These are phyloP conservation scores for Chloroceryle inda DNA, from an alignment of 2,797 vertebrate species.

Conservation along the genomic window DNA sequence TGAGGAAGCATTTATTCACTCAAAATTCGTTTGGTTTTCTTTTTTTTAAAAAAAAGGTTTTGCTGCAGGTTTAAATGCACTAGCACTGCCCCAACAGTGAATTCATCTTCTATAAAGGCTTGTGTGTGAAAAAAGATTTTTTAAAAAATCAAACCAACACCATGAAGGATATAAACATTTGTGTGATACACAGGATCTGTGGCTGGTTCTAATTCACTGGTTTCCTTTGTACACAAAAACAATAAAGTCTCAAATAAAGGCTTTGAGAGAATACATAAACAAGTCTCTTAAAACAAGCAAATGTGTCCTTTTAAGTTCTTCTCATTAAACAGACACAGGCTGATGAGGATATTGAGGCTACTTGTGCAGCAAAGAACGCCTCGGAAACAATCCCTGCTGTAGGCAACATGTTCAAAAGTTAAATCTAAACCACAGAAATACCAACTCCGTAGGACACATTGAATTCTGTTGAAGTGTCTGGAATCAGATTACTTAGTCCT, in stretches of 20 bases:
- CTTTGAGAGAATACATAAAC: neutral
- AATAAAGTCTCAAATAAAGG: conserved; percentile 4
- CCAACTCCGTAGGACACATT: conserved; percentile 19
- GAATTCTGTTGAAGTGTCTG: conserved; percentile 28
- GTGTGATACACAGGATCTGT: neutral
- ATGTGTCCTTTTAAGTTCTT: conserved; percentile 28
- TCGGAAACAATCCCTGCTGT: conserved; percentile 19
- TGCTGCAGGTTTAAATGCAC: neutral
- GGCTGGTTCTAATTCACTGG: neutral
- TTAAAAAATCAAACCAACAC: neutral
- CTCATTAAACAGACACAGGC: conserved; percentile 11
- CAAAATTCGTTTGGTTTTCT: neutral
- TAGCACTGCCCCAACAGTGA: neutral
- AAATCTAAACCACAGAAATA: conserved; percentile 48
- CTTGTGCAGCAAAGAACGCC: neutral
- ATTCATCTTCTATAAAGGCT: neutral
- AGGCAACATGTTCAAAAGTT: conserved; percentile 48
- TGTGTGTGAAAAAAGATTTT: neutral
- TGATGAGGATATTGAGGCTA: neutral
- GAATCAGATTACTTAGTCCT: conserved; percentile 39
- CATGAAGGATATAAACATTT: neutral
- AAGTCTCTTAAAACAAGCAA: conserved; percentile 11
- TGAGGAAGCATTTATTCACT: neutral
- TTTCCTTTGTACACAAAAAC: conserved; percentile 21
- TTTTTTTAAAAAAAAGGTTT: neutral